phyloP scores from a whole-genome alignment of 2,113 vertebrate species.

The Pogonocichla stellata region DNA sequence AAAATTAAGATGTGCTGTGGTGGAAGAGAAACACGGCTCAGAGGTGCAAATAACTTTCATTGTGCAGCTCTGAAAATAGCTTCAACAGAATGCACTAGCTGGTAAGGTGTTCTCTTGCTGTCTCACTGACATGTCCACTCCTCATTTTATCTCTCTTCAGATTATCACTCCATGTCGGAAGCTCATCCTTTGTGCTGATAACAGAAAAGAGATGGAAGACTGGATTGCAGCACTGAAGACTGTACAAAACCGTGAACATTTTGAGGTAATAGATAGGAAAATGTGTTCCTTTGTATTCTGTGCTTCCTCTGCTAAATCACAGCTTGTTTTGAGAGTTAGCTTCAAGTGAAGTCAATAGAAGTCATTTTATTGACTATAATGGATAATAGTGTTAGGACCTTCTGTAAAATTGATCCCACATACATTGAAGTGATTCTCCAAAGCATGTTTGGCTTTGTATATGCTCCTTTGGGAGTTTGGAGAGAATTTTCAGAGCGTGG shows the following conservation, averaged over 20 bases:
- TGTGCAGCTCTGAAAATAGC: not conserved
- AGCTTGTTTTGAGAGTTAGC: not conserved
- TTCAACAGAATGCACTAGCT: not conserved
- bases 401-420: not conserved
- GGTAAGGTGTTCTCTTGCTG: not conserved
- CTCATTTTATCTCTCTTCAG: constrained; percentile 65
- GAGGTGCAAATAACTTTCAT: not conserved
- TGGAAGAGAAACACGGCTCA: not conserved
- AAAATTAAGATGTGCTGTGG: not conserved
- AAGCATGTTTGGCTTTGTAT: not conserved
- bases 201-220: constrained; percentile 99
- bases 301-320: not conserved
- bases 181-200: constrained; percentile 93
- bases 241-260: constrained; percentile 91
- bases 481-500: not conserved
- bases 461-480: not conserved
- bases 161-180: constrained; percentile 95
- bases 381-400: not conserved
- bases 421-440: not conserved
- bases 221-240: constrained; percentile 94
- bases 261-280: constrained; percentile 80
- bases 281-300: not conserved
- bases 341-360: not conserved
- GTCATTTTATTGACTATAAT: not conserved
- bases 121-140: not conserved